Evolutionary conservation across 2,888 invertebrate species (phyloP), one percentile per base, ranked within the genome.

Genomic region (Polyommatus icarus): DNA sequence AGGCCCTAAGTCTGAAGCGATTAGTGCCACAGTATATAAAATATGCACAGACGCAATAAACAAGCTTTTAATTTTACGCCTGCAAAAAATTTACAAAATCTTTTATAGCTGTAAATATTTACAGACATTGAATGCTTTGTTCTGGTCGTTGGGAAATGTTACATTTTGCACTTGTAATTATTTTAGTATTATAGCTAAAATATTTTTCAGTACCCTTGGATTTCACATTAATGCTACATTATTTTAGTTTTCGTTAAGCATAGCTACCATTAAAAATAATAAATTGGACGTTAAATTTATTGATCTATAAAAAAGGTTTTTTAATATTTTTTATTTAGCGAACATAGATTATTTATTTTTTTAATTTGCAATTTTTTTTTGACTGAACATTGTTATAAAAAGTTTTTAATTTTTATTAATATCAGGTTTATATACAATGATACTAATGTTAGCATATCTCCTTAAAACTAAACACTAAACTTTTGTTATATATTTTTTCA

Each of bases 21-120:
- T 61, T 12, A 61, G 12, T 61, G 61, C 61, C 61, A 61, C 61
- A 12, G 20, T 24, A 24, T 24, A 61, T 61, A 61, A 61, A 61
- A 24, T 61, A 61, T 61, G 61, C 24, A 8, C 61, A 61, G 61
- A 24, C 24, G 61, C 24, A 61, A 61, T 61, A 61, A 61, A 61
- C 12, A 61, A 61, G 20, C 61, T 61, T 61, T 61, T 61, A 61
- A 61, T 61, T 61, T 61, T 61, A 61, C 61, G 61, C 61, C 61
- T 24, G 24, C 61, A 61, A 24, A 24, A 24, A 61, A 24, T n/a
- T 4, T 12, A 59, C 61, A 7, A 20, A 6, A 20, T 73, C 6
- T 73, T 50, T 73, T 73, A 72, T 72, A 72, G 72, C 72, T 72
- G 72, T 72, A 72, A 72, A 72, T 72, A 72, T 72, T 72, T 72